Conservation (phyloP, 2,113 vertebrate species). For the Myotis lucifugus region DNA sequence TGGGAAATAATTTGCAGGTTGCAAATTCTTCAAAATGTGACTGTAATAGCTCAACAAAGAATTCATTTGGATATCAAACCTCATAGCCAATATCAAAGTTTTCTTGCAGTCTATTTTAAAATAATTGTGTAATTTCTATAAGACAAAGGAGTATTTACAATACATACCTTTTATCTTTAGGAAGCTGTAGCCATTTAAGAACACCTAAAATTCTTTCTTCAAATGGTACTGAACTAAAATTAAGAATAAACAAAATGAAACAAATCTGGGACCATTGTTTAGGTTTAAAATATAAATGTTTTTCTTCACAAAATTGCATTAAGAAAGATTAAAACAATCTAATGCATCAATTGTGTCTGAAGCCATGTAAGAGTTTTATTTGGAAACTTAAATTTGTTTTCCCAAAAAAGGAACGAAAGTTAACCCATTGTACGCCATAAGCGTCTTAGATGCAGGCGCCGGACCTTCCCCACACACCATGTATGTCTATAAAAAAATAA, state of each 20-base stretch:
- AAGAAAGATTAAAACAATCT: background rate
- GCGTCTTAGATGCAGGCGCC: too few species aligned
- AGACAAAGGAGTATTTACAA: conserved; percentile 6
- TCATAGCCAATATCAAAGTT: background rate
- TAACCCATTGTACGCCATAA: too few species aligned
- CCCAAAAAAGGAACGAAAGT: background rate
- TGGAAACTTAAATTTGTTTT: background rate
- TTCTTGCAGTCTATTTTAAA: conserved; percentile 34
- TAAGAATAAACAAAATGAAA: conserved; percentile 51
- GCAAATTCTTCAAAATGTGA: conserved; percentile 27
- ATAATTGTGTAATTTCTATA: background rate
- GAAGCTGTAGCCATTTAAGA: conserved; percentile 86
- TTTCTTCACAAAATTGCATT: conserved; percentile 14
- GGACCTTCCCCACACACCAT: too few species aligned
- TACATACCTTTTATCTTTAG: conserved; percentile 84
- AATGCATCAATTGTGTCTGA: background rate
- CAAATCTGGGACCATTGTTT: background rate
- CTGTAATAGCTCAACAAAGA: background rate
- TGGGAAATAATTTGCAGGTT: background rate
- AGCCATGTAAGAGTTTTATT: background rate
- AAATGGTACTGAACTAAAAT: conserved; percentile 86
- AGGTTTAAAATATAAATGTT: background rate
- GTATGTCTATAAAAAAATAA: too few species aligned
- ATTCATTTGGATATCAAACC: background rate
- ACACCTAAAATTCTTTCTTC: conserved; percentile 86